Base-by-base conservation (phyloP, 2,888 invertebrate species). In the Ganaspis brasiliensis region DNA sequence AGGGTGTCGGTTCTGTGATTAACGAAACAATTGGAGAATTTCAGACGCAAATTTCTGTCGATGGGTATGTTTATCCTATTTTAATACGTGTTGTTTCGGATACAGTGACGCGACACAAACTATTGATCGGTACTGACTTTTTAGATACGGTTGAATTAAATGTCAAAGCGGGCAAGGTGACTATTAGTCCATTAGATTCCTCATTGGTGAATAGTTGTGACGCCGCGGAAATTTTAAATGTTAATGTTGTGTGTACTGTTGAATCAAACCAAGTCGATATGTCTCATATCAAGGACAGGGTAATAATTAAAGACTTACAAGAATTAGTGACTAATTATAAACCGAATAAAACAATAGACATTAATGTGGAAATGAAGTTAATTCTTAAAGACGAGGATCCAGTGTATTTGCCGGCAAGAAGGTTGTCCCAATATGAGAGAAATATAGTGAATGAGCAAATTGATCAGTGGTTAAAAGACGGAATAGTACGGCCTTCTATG, bases 391-490 rank as follows among this genome's bases (percentile, higher is more conserved):
- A 83, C 24, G 77, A 82, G 1, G 74, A 76, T 57, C 82, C 83
- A 8, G 79, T 86, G 12, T 82, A 78, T 67, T 73, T 78, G 21
- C 61, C 77, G 1, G 81, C 84, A 24, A 72, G 82, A 74, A 67
- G 84, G 19, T 75, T 86, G n/a, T 59, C 82, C 1, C 72, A 10
- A 16, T 72, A 21, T 45, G 78, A 84, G 37, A 73, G 75, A 16
- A 40, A 76, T 10, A 56, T 76, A 2, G 82, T 84, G 8, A 77
- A 82, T n/a, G 9, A 49, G 3, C 81, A 85, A 72, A 75, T 85
- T 4, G 76, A 81, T 8, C 76, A 82, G 10, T 86, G 86, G 87
- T 14, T 84, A 14, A 26, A 81, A 9, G 63, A 83, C 3, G 85
- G 80, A 1, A 84, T 86, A 12, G 72, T 82, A 1, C 74, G 79